Conservation (phyloP, 2,888 invertebrate species). For the Polymixis lichenea region DNA sequence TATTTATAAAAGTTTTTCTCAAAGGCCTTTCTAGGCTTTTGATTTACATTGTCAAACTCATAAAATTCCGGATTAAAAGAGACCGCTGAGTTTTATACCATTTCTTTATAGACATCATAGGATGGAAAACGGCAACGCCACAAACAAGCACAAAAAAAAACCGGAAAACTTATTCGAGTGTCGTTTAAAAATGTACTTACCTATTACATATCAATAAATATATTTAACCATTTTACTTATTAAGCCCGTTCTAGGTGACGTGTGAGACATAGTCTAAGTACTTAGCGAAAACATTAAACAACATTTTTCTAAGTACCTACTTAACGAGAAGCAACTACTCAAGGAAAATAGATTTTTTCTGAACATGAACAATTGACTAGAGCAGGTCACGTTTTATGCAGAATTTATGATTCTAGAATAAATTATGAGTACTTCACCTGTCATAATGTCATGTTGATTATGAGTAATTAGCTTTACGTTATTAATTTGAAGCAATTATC, state of each 20-base stretch:
- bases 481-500: conserved; percentile 27
- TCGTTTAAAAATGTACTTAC: too few species aligned
- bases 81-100: neutral
- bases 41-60: too few species aligned
- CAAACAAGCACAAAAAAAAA: too few species aligned
- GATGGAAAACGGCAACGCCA: too few species aligned
- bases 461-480: conserved; percentile 34
- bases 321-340: neutral
- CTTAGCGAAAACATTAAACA: neutral
- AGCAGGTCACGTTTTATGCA: conserved; percentile 47
- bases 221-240: too few species aligned
- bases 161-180: too few species aligned
- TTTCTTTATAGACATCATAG: neutral
- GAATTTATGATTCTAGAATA: conserved; percentile 40
- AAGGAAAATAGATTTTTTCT: conserved; percentile 13
- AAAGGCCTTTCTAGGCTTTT: too few species aligned
- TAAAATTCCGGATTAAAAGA: neutral
- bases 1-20: neutral
- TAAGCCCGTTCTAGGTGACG: too few species aligned
- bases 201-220: too few species aligned
- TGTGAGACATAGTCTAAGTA: neutral
- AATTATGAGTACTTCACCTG: conserved; percentile 34
- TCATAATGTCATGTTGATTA: conserved; percentile 44
- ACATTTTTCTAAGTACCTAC: neutral
- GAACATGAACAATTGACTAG: conserved; percentile 26